These are phyloP conservation scores for Netelia melanura DNA, from an alignment of 2,888 invertebrate genomes.

Conservation along the genomic window DNA sequence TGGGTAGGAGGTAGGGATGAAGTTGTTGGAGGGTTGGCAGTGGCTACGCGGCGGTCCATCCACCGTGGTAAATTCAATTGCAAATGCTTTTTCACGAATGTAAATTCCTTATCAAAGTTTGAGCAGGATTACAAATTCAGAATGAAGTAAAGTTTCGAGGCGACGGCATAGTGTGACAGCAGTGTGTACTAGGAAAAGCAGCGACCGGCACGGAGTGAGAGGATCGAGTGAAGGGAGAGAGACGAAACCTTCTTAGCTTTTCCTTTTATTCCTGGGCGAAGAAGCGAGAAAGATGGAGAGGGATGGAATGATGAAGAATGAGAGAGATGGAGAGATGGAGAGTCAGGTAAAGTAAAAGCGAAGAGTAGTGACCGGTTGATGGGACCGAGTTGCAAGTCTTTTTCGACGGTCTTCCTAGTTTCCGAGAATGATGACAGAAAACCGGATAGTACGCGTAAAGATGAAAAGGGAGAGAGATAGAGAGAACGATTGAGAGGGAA, in stretches of 20 bases:
- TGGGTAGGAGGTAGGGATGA: conserved; percentile 14
- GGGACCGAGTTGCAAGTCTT: conserved; percentile 42
- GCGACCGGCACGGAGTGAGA: background rate
- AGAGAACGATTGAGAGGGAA: conserved; percentile 62
- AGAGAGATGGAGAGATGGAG: conserved; percentile 47
- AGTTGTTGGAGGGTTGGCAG: conserved; percentile 29
- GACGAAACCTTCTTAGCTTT: background rate
- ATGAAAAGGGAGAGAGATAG: conserved; percentile 8
- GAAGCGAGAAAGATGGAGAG: conserved; percentile 54
- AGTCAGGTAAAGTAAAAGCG: conserved; percentile 21
- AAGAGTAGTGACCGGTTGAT: conserved; percentile 58
- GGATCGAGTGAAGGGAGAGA: too few relatives aligned
- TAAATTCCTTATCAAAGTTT: conserved; percentile 80
- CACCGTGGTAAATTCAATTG: conserved; percentile 73
- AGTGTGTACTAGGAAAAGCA: conserved; percentile 28
- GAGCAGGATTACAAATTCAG: conserved; percentile 80
- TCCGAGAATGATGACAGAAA: conserved; percentile 26
- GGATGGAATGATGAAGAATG: conserved; percentile 17
- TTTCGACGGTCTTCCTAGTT: conserved; percentile 20
- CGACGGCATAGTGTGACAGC: conserved; percentile 31
- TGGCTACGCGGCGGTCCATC: conserved; percentile 62
- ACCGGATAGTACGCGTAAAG: conserved; percentile 9
- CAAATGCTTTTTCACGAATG: conserved; percentile 79
- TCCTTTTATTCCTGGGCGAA: conserved; percentile 68
- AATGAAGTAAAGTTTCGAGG: conserved; percentile 76